phyloP scores from a whole-genome alignment of 2,888 invertebrate genomes.

The Drosophila anomelani region DNA sequence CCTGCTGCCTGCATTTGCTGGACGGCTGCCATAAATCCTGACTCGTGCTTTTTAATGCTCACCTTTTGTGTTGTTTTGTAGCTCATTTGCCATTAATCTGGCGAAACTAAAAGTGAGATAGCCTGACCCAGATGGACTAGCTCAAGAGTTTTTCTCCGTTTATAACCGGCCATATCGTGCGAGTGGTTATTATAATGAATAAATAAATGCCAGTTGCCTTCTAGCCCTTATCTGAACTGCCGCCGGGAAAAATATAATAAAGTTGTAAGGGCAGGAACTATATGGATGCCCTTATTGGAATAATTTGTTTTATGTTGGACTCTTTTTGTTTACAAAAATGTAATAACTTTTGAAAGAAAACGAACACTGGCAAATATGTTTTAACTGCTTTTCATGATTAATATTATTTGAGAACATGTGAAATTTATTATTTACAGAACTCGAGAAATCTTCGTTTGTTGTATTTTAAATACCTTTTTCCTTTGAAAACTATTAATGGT shows the following conservation, averaged over 20 bases:
- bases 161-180: not conserved
- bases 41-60: slow-evolving; percentile 36
- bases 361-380: not conserved
- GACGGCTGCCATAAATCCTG: slow-evolving; percentile 50
- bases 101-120: slow-evolving; percentile 30
- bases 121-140: slow-evolving; percentile 32
- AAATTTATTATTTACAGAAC: not conserved
- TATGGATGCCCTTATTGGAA: not conserved
- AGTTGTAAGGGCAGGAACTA: not conserved
- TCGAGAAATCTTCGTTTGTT: not conserved
- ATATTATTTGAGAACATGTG: not conserved
- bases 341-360: not conserved
- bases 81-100: slow-evolving; percentile 51
- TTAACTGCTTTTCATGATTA: not conserved
- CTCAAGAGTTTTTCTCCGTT: slow-evolving; percentile 6
- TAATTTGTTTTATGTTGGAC: not conserved
- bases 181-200: slow-evolving; percentile 5
- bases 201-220: slow-evolving; percentile 1
- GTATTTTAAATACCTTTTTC: not conserved
- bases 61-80: slow-evolving; percentile 50
- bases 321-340: not conserved
- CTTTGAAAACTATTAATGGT: not conserved
- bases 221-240: not conserved
- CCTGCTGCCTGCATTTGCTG: slow-evolving; percentile 24
- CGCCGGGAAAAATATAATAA: not conserved